Base-by-base conservation (phyloP, 2,888 invertebrate genomes). In the Dermolepida albohirtum region DNA sequence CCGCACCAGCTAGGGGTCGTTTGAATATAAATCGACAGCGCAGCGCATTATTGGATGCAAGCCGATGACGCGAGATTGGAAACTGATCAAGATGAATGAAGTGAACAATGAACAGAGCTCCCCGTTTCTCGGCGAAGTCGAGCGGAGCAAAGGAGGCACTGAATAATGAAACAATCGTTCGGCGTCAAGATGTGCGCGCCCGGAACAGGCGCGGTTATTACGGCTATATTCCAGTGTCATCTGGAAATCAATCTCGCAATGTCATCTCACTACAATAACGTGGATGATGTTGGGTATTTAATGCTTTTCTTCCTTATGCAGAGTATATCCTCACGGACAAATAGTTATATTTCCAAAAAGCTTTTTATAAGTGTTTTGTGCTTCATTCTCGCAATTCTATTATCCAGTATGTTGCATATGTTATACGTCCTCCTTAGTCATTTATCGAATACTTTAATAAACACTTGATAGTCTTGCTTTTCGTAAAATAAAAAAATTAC, bases 21-120 rank as follows among this genome's bases (percentile, higher is more conserved):
- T 73, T 74, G 74, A 75, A 76, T 75, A 73, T 76, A 76, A 76
- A 76, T 75, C 76, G 75, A 73, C 74, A 70, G 71, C 73, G 73
- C 71, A 66, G 72, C 72, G 64, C 63, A 72, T 70, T 72, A 72
- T 72, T 70, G 70, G 74, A 73, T 74, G 73, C 75, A 73, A 73
- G 73, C 73, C 76, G 75, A 77, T 75, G 78, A 77, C 76, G 75
- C 75, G 73, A 78, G 78, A 80, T 79, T 79, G 78, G 77, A 79
- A 78, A 78, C 78, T 78, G 79, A 79, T 79, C 79, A 79, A 80
- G 80, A 80, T 78, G 78, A 79, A 80, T 79, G 78, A 77, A 79
- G 75, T 75, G 76, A 66, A 69, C 69, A 66, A 68, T 68, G 68
- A 64, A 52, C 44, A 29, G 54, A 34, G 40, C 51, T 40, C 43